Evolutionary conservation across 1,140 invertebrate species (phyloP), one percentile per base, ranked within the genome.

Genomic region (Dendrolimus punctatus): DNA sequence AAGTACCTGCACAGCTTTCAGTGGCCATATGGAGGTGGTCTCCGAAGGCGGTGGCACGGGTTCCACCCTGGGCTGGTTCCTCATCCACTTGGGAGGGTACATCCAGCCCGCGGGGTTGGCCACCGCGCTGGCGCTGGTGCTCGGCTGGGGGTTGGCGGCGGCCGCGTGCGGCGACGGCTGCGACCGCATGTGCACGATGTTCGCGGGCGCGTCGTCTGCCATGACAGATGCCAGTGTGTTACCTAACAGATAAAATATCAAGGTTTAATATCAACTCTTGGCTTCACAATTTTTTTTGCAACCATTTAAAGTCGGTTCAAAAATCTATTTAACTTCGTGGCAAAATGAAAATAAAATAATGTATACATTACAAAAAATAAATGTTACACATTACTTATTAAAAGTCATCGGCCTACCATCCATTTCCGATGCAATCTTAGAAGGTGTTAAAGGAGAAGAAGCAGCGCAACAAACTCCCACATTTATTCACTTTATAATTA

Each of bases 1-100:
- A 38, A 5, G 38, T 48, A 78, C 76, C 69, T 81, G 70, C 37
- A 84, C 53, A 38, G 75, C 70, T 2, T 55, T 44, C 0, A 82
- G 59, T 45, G 79, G 66, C 60, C 65, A 71, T 5, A 70, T 53
- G 37, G 94, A 73, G 53, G 89, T 81, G 39, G 80, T 62, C 43
- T 60, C 43, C 39, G 62, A 67, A 8, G 55, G 68, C 54, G 63
- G 53, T 45, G 38, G 60, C 41, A 60, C 49, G 43, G 56, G 51
- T 23, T 43, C 58, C 46, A 58, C 46, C 36, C 38, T 53, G 46
- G 47, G 57, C 41, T 66, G 37, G 53, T 60, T 2, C 43, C 66
- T 62, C 51, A 60, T 43, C 67, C 67, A 68, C 43, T 63, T 59
- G 49, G 68, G 63, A 39, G 58, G 55, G 53, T 44, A 55, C 49